Evolutionary conservation across 2,113 vertebrate species (phyloP).

Genomic region (Amphiprion ocellaris): DNA sequence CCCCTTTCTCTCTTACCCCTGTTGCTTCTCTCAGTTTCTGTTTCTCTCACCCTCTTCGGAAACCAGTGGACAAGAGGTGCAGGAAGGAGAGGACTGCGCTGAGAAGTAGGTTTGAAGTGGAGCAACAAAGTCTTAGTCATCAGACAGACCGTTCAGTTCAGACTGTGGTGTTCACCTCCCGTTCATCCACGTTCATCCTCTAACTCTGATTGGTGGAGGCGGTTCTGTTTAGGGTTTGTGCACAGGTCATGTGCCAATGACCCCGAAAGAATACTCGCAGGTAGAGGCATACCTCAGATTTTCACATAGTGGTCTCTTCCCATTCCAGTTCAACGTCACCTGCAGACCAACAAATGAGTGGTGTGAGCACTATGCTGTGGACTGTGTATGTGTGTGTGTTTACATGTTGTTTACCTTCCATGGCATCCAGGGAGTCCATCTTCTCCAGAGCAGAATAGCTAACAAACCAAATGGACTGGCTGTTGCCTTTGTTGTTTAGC

Average conservation of each 20-base stretch:
- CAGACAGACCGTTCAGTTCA: conserved; percentile 26
- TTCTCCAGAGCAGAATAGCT: conserved; percentile 98
- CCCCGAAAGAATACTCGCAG: background rate
- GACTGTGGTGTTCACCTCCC: conserved; percentile 28
- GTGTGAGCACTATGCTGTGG: conserved; percentile 10
- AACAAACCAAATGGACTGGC: conserved; percentile 95
- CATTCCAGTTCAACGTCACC: conserved; percentile 98
- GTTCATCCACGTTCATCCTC: conserved; percentile 19
- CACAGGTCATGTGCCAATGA: conserved; percentile 7
- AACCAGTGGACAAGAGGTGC: conserved; percentile 37
- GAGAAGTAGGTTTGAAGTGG: conserved; percentile 41
- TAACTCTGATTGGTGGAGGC: background rate
- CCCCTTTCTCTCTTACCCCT: conserved; percentile 2
- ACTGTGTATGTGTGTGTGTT: background rate
- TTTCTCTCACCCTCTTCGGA: conserved; percentile 45
- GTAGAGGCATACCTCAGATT: conserved; percentile 36
- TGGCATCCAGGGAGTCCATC: conserved; percentile 98
- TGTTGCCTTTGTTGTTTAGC: conserved; percentile 91
- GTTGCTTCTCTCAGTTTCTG: conserved; percentile 7
- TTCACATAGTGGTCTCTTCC: conserved; percentile 99
- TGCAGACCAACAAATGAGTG: conserved; percentile 72
- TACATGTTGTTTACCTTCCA: conserved; percentile 90
- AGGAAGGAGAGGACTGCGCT: conserved; percentile 41
- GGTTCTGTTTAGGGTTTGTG: conserved; percentile 17
- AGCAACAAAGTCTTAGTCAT: conserved; percentile 21